Evolutionary conservation across 2,797 vertebrate genomes (phyloP), one percentile per base, ranked within the genome.

Genomic region (Cynodonichthys magdalenae): DNA sequence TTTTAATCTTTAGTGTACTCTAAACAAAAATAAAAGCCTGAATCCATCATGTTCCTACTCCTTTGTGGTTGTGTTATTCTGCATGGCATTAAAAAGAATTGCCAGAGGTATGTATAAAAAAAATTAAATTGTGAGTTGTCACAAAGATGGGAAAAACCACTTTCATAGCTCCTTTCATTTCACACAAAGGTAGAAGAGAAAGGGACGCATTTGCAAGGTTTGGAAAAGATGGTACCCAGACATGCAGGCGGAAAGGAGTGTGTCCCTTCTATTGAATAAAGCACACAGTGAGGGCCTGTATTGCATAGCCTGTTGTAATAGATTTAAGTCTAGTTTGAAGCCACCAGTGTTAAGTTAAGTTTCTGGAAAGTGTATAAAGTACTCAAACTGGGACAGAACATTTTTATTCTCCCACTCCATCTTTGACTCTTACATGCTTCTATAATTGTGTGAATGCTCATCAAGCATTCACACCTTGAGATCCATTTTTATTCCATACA

Each of bases 311-410:
- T 66, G 65, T 59, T 61, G 12, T 66, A 63, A 70, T 64, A 68
- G 63, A 66, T 84, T 71, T 75, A 39, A 74, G 61, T 39, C 62
- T 53, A 24, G 42, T 62, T 62, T 48, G 34, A 53, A 77, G 57
- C 50, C 53, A 28, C 17, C 2, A 41, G 31, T 47, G 65, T 46
- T 20, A 29, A 67, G 62, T 66, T 74, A 20, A 66, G 2, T 55
- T 63, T 69, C 54, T 41, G 28, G 42, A 57, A 54, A 57, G 42
- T 60, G 45, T 31, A 19, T 24, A 46, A 18, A 56, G 52, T 53
- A 48, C 58, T 59, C 64, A 14, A 69, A 79, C 58, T 20, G 42
- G 72, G 19, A 45, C 20, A 12, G 6, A 12, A 34, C 19, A 17
- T 28, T 15, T 51, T 15, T n/a, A n/a, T 12, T 47, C 54, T 53